Evolutionary conservation across 64 coral and sea anemone species (phyloP).

Genomic region (Hydrozoanthus tunicans): DNA sequence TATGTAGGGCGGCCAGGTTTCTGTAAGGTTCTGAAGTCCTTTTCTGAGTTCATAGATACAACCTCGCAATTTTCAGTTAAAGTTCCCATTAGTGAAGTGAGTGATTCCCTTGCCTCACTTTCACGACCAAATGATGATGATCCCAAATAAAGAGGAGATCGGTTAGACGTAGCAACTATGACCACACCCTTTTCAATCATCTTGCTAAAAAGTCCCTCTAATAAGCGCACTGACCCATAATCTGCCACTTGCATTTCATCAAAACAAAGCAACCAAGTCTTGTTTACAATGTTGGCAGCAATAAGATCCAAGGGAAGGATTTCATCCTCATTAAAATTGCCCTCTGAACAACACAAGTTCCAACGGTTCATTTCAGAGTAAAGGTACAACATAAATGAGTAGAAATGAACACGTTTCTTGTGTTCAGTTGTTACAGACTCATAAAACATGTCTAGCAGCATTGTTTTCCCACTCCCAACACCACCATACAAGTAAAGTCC

Average conservation of each 20-base stretch:
- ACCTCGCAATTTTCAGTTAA: constrained; percentile 67
- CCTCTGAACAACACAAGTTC: constrained; percentile 80
- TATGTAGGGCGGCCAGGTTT: constrained; percentile 63
- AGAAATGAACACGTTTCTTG: constrained; percentile 86
- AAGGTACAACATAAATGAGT: constrained; percentile 82
- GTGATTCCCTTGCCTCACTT: constrained; percentile 67
- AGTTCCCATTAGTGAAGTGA: constrained; percentile 73
- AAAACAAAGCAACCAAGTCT: constrained; percentile 83
- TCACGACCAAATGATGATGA: constrained; percentile 82
- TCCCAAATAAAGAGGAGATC: constrained; percentile 77
- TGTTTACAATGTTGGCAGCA: constrained; percentile 54
- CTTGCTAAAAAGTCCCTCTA: constrained; percentile 76
- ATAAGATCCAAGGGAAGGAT: constrained; percentile 68
- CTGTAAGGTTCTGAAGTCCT: constrained; percentile 70
- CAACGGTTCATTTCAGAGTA: constrained; percentile 83
- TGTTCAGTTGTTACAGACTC: constrained; percentile 57
- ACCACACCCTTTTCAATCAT: constrained; percentile 76
- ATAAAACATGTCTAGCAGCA: constrained; percentile 86
- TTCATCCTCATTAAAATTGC: constrained; percentile 41
- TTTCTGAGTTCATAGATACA: constrained; percentile 62
- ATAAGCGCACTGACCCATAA: constrained; percentile 74
- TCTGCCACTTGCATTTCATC: constrained; percentile 88
- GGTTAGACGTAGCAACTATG: constrained; percentile 81
- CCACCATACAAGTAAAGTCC: constrained; percentile 82
- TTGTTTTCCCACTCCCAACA: constrained; percentile 82